Evolutionary conservation across 2,797 vertebrate genomes (phyloP), one percentile per base, ranked within the genome.

Genomic region (Acomys russatus): DNA sequence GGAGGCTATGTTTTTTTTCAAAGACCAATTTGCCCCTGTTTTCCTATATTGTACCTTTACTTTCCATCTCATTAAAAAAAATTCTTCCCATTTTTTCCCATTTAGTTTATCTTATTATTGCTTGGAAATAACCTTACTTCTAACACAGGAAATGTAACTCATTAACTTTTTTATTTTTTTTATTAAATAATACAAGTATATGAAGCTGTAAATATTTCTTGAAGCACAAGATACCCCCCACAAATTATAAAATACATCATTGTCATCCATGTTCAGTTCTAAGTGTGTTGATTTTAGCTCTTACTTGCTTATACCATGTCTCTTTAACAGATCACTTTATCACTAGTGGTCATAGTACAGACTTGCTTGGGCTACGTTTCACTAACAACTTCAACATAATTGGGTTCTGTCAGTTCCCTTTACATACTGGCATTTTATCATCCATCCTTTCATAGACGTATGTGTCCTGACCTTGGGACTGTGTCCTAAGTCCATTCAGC

Each of bases 111-210:
- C 51, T 78, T 94, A 70, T 14, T 18, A 79, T 88, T 79, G 79
- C 44, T 82, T 77, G 78, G 33, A 38, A 96, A 85, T 89, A 79
- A 73, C 61, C 93, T 92, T 95, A 87, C 18, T 90, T 90, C 61
- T 77, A 92, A 85, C 18, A 93, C 44, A 80, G 77, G 9, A 44
- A 90, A 56, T 15, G 61, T 54, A 88, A 54, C 23, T 88, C 28
- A 73, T 63, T 88, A 94, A 35, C 44, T 84, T 91, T 63, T 63
- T 74, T 63, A 30, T 17, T 44, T 1, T 51, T 1, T 80, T 35
- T 63, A 80, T 94, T 88, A 85, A 92, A 49, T 90, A 82, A 54
- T 51, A 61, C 35, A 93, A 66, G 5, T 74, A n/a, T 90, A 73
- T 90, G 84, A 96, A 79, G 8, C 51, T 79, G 68, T 30, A 86